phyloP scores from a whole-genome alignment of 2,888 invertebrate genomes.

The Apantesis nais region DNA sequence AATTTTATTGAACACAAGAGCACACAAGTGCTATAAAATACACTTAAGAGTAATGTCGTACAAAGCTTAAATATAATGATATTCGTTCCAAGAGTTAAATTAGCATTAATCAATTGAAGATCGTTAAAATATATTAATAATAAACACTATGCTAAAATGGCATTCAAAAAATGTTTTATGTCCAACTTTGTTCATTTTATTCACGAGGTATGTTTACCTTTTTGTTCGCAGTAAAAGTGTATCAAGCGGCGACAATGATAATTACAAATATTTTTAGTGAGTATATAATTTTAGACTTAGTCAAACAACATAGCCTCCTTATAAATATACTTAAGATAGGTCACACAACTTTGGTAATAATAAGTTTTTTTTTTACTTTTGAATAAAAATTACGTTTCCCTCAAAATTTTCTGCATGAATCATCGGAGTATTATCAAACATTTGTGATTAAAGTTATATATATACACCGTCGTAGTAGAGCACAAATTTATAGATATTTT shows the following conservation, averaged over 20 bases:
- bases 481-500: neutral
- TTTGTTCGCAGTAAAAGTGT: neutral
- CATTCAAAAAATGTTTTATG: conserved; percentile 8
- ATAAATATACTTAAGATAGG: conserved; percentile 50
- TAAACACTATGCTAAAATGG: conserved; percentile 14
- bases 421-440: neutral
- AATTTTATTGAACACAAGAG: conserved; percentile 73
- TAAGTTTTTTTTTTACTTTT: conserved; percentile 39
- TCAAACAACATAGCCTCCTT: conserved; percentile 64
- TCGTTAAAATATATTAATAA: conserved; percentile 17
- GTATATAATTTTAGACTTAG: conserved; percentile 50
- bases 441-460: neutral
- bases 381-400: conserved; percentile 33
- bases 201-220: neutral
- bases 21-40: conserved; percentile 64
- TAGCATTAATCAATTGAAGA: conserved; percentile 22
- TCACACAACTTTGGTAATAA: conserved; percentile 62
- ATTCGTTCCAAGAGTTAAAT: conserved; percentile 39
- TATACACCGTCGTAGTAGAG: neutral
- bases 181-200: conserved; percentile 8
- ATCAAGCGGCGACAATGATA: neutral
- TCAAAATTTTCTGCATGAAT: neutral
- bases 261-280: conserved; percentile 7
- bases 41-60: conserved; percentile 54
- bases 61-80: conserved; percentile 53